A percentile compares a stretch with the other conserved stretches of the same genome.
Conservation (phyloP, 2,888 invertebrate species). For the Eupithecia tripunctaria region DNA sequence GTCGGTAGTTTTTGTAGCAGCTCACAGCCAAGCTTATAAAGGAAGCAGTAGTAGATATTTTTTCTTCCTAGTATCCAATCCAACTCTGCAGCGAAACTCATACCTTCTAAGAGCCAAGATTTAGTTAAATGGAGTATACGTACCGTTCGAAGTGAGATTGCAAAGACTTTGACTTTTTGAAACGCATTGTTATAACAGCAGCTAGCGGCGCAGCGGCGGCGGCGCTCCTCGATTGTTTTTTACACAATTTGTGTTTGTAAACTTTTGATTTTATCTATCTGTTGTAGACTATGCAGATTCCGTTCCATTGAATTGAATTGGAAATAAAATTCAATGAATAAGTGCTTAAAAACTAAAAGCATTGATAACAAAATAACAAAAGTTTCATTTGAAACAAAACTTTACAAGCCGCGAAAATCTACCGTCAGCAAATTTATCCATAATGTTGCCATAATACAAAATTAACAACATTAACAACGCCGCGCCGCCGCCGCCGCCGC, state of each 20-base stretch:
- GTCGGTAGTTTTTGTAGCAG: neutral
- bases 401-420: slow-evolving; percentile 31
- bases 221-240: neutral
- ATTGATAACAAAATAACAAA: neutral
- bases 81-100: too few relatives aligned
- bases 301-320: slow-evolving; percentile 1
- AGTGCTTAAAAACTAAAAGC: neutral
- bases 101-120: neutral
- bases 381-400: slow-evolving; percentile 17
- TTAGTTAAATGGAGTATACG: neutral
- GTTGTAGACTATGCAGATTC: neutral
- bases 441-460: slow-evolving; percentile 26
- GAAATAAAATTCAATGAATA: neutral
- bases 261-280: neutral
- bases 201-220: neutral
- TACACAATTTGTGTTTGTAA: neutral
- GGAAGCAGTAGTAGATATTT: too few relatives aligned
- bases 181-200: slow-evolving; percentile 20
- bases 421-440: slow-evolving; percentile 19
- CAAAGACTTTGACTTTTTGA: slow-evolving; percentile 33
- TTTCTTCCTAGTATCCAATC: too few relatives aligned
- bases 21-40: neutral
- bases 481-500: too few relatives aligned
- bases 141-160: slow-evolving; percentile 23
- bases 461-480: too few relatives aligned